A percentile compares a stretch with the other conserved stretches of the same genome.
These are phyloP conservation scores for Tachyglossus aculeatus DNA, from an alignment of 2,797 vertebrate species.

Conservation along the genomic window DNA sequence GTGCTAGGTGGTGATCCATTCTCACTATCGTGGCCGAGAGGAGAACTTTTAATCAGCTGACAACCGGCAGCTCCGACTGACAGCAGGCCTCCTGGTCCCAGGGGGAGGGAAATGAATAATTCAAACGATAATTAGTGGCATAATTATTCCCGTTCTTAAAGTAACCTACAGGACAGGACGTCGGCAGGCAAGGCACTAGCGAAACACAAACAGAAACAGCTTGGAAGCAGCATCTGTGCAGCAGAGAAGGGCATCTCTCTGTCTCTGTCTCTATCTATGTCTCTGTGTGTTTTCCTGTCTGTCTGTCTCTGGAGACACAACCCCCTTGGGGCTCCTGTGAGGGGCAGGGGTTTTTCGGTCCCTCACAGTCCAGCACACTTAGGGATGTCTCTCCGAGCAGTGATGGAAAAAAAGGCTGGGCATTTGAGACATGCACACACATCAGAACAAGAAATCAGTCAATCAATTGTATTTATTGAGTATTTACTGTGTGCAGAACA, in stretches of 20 bases:
- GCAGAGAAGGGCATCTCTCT: slow-evolving; percentile 14
- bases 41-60: slow-evolving; percentile 45
- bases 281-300: too few relatives aligned
- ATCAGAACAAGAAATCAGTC: too few relatives aligned
- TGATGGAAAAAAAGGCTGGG: neutral
- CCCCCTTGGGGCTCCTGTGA: slow-evolving; percentile 11
- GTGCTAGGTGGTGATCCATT: slow-evolving; percentile 47
- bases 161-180: slow-evolving; percentile 68
- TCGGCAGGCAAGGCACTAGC: slow-evolving; percentile 53
- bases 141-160: slow-evolving; percentile 70
- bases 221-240: slow-evolving; percentile 44
- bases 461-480: too few relatives aligned
- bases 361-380: too few relatives aligned
- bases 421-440: neutral
- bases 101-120: slow-evolving; percentile 66
- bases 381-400: too few relatives aligned
- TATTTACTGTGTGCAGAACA: too few relatives aligned
- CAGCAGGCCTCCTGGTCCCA: slow-evolving; percentile 55
- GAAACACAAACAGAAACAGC: slow-evolving; percentile 56
- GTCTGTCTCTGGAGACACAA: slow-evolving; percentile 16
- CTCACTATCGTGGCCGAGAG: neutral
- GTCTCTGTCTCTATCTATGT: too few relatives aligned
- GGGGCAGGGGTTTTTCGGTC: slow-evolving; percentile 6
- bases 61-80: slow-evolving; percentile 50
- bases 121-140: slow-evolving; percentile 61